Evolutionary conservation across 1,140 invertebrate species (phyloP).

Genomic region (Drosophila insularis): DNA sequence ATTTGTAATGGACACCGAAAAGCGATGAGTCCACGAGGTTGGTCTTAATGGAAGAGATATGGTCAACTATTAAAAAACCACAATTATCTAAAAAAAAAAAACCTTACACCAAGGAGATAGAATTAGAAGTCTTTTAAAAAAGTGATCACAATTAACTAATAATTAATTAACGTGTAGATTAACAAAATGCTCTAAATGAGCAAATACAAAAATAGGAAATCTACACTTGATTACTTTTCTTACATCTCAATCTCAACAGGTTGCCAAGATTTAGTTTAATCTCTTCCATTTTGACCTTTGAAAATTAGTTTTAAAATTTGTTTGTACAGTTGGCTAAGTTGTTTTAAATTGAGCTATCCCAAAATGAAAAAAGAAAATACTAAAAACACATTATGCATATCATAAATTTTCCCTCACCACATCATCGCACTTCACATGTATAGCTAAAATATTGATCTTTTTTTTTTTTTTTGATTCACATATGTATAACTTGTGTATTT

Average conservation of each 20-base stretch:
- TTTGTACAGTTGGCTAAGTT: slow-evolving; percentile 68
- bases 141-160: too few relatives aligned
- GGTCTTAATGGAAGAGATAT: not conserved
- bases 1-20: not conserved
- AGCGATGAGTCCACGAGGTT: not conserved
- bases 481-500: not conserved
- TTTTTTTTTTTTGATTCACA: slow-evolving; percentile 19
- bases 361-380: not conserved
- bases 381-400: slow-evolving; percentile 53
- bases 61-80: not conserved
- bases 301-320: slow-evolving; percentile 45
- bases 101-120: not conserved
- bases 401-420: slow-evolving; percentile 16
- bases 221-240: too few relatives aligned
- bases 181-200: too few relatives aligned
- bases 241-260: too few relatives aligned
- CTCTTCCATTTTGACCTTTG: not conserved
- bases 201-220: too few relatives aligned
- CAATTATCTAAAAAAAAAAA: not conserved
- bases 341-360: slow-evolving; percentile 24
- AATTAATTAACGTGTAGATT: too few relatives aligned
- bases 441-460: slow-evolving; percentile 19
- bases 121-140: too few relatives aligned
- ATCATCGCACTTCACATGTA: slow-evolving; percentile 12
- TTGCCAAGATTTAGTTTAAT: not conserved